Percentiles rank a stretch among this genome's conserved stretches.
phyloP scores from a whole-genome alignment of 2,888 invertebrate species.

The Operophtera brumata region DNA sequence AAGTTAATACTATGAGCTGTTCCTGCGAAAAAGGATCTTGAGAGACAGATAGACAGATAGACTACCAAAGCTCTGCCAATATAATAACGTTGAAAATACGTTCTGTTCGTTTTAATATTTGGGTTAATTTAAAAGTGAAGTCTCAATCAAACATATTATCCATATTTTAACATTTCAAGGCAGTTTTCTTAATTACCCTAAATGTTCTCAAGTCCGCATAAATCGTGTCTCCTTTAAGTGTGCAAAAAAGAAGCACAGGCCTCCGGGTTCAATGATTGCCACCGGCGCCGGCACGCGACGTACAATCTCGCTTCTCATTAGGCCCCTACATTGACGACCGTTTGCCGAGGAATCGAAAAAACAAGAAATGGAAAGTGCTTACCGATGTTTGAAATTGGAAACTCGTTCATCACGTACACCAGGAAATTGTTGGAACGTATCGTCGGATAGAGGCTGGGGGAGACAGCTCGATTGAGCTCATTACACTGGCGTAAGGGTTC shows the following conservation, averaged over 20 bases:
- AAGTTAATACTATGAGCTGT: too few relatives aligned
- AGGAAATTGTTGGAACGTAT: slow-evolving; percentile 71
- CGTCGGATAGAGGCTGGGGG: slow-evolving; percentile 39
- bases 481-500: slow-evolving; percentile 45
- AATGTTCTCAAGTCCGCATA: not conserved
- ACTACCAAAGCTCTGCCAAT: too few relatives aligned
- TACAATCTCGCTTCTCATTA: slow-evolving; percentile 32
- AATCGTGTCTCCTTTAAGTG: slow-evolving; percentile 1
- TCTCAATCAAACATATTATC: not conserved
- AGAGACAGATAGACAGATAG: too few relatives aligned
- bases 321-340: slow-evolving; percentile 16
- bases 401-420: slow-evolving; percentile 64
- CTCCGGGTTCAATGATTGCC: slow-evolving; percentile 22
- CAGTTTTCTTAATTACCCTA: not conserved
- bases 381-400: slow-evolving; percentile 76
- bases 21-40: too few relatives aligned
- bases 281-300: slow-evolving; percentile 5
- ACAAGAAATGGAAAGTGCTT: slow-evolving; percentile 65
- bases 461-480: slow-evolving; percentile 54
- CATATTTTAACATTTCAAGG: not conserved
- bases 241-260: slow-evolving; percentile 4
- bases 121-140: too few relatives aligned
- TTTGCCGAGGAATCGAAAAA: slow-evolving; percentile 46
- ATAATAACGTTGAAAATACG: too few relatives aligned
- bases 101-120: too few relatives aligned